Evolutionary conservation across 2,797 vertebrate genomes (phyloP).

Genomic region (Scolopax rusticola): DNA sequence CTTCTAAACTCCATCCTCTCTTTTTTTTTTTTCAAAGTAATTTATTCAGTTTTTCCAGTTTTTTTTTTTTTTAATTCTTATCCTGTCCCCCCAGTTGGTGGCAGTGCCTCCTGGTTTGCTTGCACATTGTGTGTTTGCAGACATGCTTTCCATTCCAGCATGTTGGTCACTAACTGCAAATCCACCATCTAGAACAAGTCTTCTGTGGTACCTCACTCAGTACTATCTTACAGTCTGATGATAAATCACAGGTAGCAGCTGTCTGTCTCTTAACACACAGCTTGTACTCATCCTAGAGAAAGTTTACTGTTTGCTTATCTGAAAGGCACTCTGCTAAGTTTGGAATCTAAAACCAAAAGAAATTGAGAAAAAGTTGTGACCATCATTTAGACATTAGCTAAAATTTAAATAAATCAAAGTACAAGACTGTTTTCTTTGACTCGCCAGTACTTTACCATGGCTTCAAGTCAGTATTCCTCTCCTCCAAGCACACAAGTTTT

Average conservation of each 20-base stretch:
- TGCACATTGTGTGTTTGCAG: accelerated
- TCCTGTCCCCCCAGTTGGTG: not conserved
- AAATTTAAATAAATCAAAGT: not conserved
- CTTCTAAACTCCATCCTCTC: not conserved
- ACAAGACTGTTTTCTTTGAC: not conserved
- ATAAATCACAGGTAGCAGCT: not conserved
- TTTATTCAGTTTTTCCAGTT: not conserved
- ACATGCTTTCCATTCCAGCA: not conserved
- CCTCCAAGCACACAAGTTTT: not conserved
- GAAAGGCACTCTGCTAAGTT: not conserved
- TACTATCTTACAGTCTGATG: not conserved
- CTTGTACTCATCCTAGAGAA: not conserved
- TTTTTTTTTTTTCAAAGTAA: not conserved
- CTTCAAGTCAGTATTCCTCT: not conserved
- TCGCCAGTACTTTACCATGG: not conserved
- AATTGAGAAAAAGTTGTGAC: not conserved
- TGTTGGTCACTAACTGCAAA: not conserved
- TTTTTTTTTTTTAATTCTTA: not conserved
- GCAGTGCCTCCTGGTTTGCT: not conserved
- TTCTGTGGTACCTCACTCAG: not conserved
- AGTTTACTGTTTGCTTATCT: not conserved
- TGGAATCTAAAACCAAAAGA: not conserved
- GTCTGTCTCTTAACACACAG: not conserved
- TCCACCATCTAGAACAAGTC: not conserved
- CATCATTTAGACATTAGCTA: not conserved